Evolutionary conservation across 2,888 invertebrate species (phyloP), one percentile per base, ranked within the genome.

Genomic region (Lydus trimaculatus): DNA sequence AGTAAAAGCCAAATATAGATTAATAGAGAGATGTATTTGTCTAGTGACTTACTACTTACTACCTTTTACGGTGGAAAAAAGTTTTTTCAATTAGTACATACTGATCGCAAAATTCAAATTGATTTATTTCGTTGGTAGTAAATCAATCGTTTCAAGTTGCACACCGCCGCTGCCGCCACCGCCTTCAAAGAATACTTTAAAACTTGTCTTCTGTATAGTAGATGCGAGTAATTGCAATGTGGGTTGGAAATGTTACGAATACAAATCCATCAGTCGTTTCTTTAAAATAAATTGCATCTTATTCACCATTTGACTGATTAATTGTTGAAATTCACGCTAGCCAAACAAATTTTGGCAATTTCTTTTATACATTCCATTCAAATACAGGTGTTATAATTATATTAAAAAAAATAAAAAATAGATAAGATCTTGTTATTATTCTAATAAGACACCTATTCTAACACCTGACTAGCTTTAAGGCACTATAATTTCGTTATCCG

Each of bases 381-480:
- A 43, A 20, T 25, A 56, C 52, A 56, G 56, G 56, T 56, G 56
- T 56, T 25, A 56, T 25, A 56, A 56, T 56, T 25, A 56, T 5
- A n/a, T n/a, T n/a, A n/a, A n/a, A n/a, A n/a, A 43, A 17, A 28
- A 28, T 28, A 56, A 20, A n/a, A 4, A 23, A 4, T 25, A 6
- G 25, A 25, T 56, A 25, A 1, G 2, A 25, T 25, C 56, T 56
- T 56, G 56, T 56, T 56, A 56, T 56, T 56, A 56, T 56, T 56
- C 13, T 56, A 56, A 56, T 56, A 56, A 56, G 56, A 25, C 13
- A 4, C 15, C 56, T 4, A 25, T 23, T 25, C 56, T 23, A 56
- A 56, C 56, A 56, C 56, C 56, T 56, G 56, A 56, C 25, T 56
- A 56, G 56, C 56, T 6, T n/a, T 11, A 23, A 48, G 48, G 48